phyloP scores from a whole-genome alignment of 2,797 vertebrate genomes.

The Malurus splendens region DNA sequence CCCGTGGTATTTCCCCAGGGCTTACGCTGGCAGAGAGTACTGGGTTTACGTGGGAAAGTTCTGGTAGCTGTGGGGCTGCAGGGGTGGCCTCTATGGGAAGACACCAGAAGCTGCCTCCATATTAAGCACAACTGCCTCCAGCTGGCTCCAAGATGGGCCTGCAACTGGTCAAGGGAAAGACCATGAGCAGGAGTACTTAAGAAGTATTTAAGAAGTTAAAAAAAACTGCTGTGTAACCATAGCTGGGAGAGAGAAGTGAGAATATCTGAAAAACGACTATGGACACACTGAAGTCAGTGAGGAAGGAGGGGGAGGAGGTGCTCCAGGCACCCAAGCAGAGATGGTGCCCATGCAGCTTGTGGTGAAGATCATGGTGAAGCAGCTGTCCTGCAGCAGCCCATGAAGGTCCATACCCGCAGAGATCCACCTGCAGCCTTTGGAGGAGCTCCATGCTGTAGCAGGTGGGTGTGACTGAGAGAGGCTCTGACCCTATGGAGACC shows the following conservation, averaged over 20 bases:
- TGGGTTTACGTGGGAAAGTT: neutral
- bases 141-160: neutral
- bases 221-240: neutral
- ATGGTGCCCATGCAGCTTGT: neutral
- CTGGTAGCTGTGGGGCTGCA: neutral
- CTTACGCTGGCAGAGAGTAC: neutral
- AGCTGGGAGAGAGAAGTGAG: neutral
- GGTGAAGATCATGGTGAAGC: neutral
- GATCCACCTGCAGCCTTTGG: neutral
- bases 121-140: neutral
- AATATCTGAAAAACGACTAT: neutral
- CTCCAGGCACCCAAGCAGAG: neutral
- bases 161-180: neutral
- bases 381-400: neutral
- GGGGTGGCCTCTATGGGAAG: neutral
- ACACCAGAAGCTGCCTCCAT: neutral
- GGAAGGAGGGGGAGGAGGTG: neutral
- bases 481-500: neutral
- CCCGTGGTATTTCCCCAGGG: neutral
- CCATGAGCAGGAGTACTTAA: neutral
- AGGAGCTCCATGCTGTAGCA: neutral
- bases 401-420: neutral
- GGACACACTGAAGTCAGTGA: neutral
- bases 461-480: neutral
- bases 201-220: neutral